Base-by-base conservation (phyloP, 1,140 invertebrate species). In the Diplogasteroides magnus region DNA sequence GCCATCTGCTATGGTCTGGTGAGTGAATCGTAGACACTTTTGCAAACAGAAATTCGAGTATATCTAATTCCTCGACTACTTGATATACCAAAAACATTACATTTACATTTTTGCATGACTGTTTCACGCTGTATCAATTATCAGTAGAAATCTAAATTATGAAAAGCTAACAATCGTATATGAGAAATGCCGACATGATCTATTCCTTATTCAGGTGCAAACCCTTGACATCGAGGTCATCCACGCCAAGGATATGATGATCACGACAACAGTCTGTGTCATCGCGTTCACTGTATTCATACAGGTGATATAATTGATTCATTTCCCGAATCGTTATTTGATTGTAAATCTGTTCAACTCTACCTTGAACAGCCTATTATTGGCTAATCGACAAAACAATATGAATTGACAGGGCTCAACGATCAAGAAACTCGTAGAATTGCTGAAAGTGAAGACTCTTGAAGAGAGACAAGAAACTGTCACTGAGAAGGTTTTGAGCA, bases 281-380 rank as follows among this genome's bases (percentile, higher is more conserved):
- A 92, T 98, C 77, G 96, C 97, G 84, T 98, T 98, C 86, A 98
- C 96, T 23, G 94, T 97, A 1, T 97, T 98, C 85, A 88, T 96
- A 74, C 90, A 88, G 84, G 86, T 78, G n/a, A n/a, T n/a, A n/a
- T n/a, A n/a, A n/a, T n/a, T n/a, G n/a, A n/a, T n/a, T n/a, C n/a
- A n/a, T n/a, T n/a, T n/a, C n/a, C n/a, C n/a, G n/a, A n/a, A n/a
- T n/a, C n/a, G n/a, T n/a, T n/a, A n/a, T n/a, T n/a, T n/a, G n/a
- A n/a, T n/a, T n/a, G n/a, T n/a, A n/a, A n/a, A n/a, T n/a, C n/a
- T n/a, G n/a, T n/a, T n/a, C n/a, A n/a, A n/a, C n/a, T n/a, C n/a
- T n/a, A n/a, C n/a, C n/a, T n/a, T n/a, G n/a, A n/a, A n/a, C n/a
- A n/a, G n/a, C n/a, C n/a, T n/a, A n/a, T n/a, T n/a, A n/a, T n/a